Base-by-base conservation (phyloP, 1,140 invertebrate genomes). In the Cydia splendana region DNA sequence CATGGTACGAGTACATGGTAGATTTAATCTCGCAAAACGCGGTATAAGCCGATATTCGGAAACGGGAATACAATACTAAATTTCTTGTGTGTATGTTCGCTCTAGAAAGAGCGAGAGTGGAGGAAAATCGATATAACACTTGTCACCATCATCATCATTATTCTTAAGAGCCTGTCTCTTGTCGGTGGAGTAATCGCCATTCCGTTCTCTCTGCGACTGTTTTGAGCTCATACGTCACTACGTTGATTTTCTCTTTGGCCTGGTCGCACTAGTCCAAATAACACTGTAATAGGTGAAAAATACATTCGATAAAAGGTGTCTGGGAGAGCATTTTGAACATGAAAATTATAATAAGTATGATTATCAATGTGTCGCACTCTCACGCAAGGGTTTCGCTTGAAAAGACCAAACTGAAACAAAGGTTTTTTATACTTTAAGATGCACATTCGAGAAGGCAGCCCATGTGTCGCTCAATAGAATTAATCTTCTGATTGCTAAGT, bases 401-500 rank as follows among this genome's bases (percentile, higher is more conserved):
- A 48, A 48, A 48, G 2, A 15, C 1, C 48, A 51, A 51, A n/a
- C 4, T n/a, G 13, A 51, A 4, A n/a, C 48, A 51, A 51, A 4
- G 0, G n/a, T 18, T 24, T 24, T 62, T 62, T 24, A 24, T 3
- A 18, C 7, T 10, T 62, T 18, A 24, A 62, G 9, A 18, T 24
- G 0, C 51, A n/a, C 51, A n/a, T 53, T 24, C 9, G 10, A 62
- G 20, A 62, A 62, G 24, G 12, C 45, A 62, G 10, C 18, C 9
- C 57, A 62, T 24, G 18, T 45, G 30, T 71, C 13, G 18, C n/a
- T 13, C 5, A 71, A n/a, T 13, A 38, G 67, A 18, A 71, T 71
- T 71, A 71, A 71, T 75, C 73, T 76, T 76, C 77, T 78, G 74
- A 69, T 76, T 75, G 69, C 77, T 79, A 69, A 79, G 75, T 80